phyloP scores from a whole-genome alignment of 2,888 invertebrate genomes.

The Macropis europaea region DNA sequence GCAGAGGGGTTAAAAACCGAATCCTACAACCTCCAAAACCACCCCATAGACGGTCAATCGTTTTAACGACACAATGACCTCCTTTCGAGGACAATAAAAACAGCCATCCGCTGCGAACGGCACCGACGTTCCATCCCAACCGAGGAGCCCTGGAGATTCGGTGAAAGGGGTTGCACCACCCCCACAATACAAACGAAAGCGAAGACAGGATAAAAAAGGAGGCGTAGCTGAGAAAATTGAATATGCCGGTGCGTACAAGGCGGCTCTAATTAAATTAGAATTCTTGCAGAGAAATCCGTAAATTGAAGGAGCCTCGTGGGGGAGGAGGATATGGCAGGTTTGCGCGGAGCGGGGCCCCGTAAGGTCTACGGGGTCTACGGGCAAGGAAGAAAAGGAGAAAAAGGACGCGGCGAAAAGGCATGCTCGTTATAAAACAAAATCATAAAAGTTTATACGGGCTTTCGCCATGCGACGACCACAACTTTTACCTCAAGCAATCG shows the following conservation, averaged over 20 bases:
- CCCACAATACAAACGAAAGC: neutral
- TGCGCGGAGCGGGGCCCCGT: neutral
- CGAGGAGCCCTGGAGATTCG: no score
- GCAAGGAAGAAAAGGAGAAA: neutral
- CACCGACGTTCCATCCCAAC: no score
- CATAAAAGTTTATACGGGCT: slow-evolving; percentile 70
- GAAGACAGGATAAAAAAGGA: neutral
- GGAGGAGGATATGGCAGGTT: neutral
- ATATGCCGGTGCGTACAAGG: neutral
- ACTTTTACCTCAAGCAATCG: slow-evolving; percentile 69
- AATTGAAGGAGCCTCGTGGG: neutral
- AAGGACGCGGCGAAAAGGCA: slow-evolving; percentile 11
- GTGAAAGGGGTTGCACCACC: no score
- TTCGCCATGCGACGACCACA: slow-evolving; percentile 72
- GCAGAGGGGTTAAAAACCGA: no score
- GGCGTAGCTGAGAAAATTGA: neutral
- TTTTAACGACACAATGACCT: no score
- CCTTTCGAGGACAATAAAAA: no score
- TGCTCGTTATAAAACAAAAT: slow-evolving; percentile 57
- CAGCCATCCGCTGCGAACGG: no score
- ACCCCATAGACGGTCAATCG: no score
- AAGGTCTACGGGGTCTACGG: neutral
- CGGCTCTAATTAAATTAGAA: slow-evolving; percentile 29
- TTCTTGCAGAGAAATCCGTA: neutral
- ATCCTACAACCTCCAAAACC: no score